Evolutionary conservation across 2,888 invertebrate species (phyloP), one percentile per base, ranked within the genome.

Genomic region (Poecilus cupreus): DNA sequence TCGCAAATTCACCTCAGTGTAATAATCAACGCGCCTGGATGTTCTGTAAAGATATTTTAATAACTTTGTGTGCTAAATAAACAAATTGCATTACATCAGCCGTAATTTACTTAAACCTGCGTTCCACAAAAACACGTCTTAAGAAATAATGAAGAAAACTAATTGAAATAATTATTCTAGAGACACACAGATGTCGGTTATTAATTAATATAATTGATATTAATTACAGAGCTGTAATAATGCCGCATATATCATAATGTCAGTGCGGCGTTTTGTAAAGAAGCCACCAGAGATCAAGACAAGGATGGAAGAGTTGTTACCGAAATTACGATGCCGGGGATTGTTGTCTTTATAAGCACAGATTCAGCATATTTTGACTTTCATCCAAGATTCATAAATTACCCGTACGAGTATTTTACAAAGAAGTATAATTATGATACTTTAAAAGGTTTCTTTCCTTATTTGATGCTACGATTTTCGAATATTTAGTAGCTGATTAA

Each of bases 191-290:
- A 80, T 80, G 80, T 80, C 80, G 72, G 57, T 70, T 72, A 80
- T 80, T 80, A 80, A 80, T 80, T 80, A 72, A 72, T 80, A 72
- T 80, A 80, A 80, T 80, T 80, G 80, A 72, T 80, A 80, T 80
- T 80, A 80, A 80, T 80, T 72, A 80, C 72, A 39, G 54, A 13
- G 24, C 26, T 26, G 72, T 72, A 72, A 72, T 80, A 80, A 80
- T 72, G 72, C 70, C 51, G 68, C 57, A 80, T 80, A 80, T 80
- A 80, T 80, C 80, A 80, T 57, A 26, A 57, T 80, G 80, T 80
- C 80, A 80, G 43, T 24, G 64, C 64, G 64, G 64, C 37, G 51
- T 68, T 37, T 68, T 18, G 13, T 3, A 60, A 51, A 60, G 20
- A 49, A 10, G 54, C 54, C 20, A 54, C 54, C 54, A 22, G 22